Percentiles rank a stretch among this genome's conserved stretches.
Conservation (phyloP, 1,140 invertebrate species). For the Leptinotarsa lineolata region DNA sequence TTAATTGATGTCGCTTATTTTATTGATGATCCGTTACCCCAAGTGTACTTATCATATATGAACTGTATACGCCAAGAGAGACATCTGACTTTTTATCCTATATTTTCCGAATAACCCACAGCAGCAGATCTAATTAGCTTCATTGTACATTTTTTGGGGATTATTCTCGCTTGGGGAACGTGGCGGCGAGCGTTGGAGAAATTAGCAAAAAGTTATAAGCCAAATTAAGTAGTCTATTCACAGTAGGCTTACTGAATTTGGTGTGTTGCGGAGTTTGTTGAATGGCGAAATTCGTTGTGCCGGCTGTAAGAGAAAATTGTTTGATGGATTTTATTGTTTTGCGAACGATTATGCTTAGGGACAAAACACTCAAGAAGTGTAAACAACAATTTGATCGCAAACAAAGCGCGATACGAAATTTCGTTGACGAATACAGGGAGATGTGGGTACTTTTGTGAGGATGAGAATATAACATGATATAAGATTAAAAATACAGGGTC, state of each 20-base stretch:
- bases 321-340: not conserved
- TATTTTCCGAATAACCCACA: not conserved
- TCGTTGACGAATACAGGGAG: too few relatives aligned
- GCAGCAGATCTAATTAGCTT: constrained; percentile 13
- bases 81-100: not conserved
- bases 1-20: too few relatives aligned
- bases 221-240: not conserved
- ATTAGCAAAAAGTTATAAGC: constrained; percentile 13
- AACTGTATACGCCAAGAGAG: too few relatives aligned
- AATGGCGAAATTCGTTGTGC: not conserved
- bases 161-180: not conserved
- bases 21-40: too few relatives aligned
- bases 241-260: not conserved
- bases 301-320: not conserved
- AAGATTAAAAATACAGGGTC: too few relatives aligned
- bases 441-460: too few relatives aligned
- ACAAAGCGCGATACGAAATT: not conserved
- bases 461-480: too few relatives aligned
- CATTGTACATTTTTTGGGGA: constrained; percentile 1
- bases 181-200: not conserved
- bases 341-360: not conserved
- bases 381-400: not conserved
- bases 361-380: not conserved
- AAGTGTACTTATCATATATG: too few relatives aligned
- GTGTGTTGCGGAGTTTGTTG: not conserved